Conservation (phyloP, 2,113 vertebrate species). For the Motacilla alba region DNA sequence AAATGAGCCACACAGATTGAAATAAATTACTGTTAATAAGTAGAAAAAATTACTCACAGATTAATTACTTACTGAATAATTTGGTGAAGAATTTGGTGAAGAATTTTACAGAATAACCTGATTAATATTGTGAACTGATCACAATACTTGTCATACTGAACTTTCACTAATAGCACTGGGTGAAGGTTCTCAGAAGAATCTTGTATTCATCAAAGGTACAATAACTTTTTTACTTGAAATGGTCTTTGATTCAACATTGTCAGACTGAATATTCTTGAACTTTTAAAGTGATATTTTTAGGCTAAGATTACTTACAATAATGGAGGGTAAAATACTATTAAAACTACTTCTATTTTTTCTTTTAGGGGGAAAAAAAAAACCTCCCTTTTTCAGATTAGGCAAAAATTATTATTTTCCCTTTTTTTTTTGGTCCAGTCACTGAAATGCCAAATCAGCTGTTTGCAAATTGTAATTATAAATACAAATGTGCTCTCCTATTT, state of each 20-base stretch:
- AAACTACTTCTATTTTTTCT: neutral
- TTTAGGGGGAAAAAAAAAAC: neutral
- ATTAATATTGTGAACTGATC: neutral
- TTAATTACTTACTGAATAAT: neutral
- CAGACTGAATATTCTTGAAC: neutral
- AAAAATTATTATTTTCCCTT: neutral
- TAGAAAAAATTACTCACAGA: neutral
- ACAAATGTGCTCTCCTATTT: neutral
- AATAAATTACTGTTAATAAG: neutral
- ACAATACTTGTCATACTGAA: neutral
- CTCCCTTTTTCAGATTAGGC: neutral
- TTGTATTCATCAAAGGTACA: neutral
- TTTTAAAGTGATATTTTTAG: neutral
- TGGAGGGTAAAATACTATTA: neutral
- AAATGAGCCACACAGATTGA: neutral
- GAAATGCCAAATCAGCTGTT: neutral
- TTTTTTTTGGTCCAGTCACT: neutral
- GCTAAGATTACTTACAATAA: neutral
- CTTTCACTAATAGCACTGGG: neutral
- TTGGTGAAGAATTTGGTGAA: neutral
- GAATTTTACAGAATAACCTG: neutral
- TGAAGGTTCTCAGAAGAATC: neutral
- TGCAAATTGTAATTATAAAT: neutral
- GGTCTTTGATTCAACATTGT: neutral
- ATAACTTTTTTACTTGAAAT: neutral